A percentile compares a stretch with the other conserved stretches of the same genome.
These are phyloP conservation scores for Oxyura jamaicensis DNA, from an alignment of 2,113 vertebrate species.

Conservation along the genomic window DNA sequence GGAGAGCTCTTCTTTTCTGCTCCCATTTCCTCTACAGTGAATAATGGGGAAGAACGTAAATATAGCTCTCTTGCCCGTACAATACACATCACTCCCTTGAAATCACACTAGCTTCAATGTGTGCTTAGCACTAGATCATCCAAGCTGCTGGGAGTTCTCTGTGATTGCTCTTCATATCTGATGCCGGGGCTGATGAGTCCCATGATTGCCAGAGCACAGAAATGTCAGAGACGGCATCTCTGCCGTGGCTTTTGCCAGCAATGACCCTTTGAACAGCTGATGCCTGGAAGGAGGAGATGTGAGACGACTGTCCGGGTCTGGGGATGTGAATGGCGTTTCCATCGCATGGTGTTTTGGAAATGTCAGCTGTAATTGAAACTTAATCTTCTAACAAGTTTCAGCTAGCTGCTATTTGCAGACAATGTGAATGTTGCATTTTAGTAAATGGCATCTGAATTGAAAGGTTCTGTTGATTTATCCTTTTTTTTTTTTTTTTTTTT, in stretches of 20 bases:
- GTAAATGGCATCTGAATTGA: conserved; percentile 59
- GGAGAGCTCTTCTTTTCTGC: background rate
- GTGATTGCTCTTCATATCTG: background rate
- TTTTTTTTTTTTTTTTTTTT: no score
- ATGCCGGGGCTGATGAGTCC: background rate
- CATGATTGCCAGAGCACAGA: background rate
- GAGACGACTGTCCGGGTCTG: background rate
- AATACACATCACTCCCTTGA: background rate
- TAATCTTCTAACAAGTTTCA: conserved; percentile 59
- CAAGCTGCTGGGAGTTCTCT: background rate
- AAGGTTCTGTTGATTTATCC: conserved; percentile 1
- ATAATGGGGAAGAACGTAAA: background rate
- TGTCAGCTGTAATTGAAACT: conserved; percentile 69
- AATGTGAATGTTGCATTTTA: conserved; percentile 47
- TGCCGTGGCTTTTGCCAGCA: background rate
- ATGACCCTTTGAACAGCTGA: conserved; percentile 18
- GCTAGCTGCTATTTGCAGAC: conserved; percentile 52
- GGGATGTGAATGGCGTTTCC: conserved; percentile 23
- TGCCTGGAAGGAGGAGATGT: background rate
- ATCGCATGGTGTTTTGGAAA: conserved; percentile 14
- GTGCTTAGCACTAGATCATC: background rate
- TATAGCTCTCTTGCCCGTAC: background rate
- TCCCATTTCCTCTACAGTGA: background rate
- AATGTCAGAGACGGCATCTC: conserved; percentile 15
- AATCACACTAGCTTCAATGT: background rate